These are phyloP conservation scores for Holothuria scabra DNA, from an alignment of 53 echinoderm and acorn worm species.

Conservation along the genomic window DNA sequence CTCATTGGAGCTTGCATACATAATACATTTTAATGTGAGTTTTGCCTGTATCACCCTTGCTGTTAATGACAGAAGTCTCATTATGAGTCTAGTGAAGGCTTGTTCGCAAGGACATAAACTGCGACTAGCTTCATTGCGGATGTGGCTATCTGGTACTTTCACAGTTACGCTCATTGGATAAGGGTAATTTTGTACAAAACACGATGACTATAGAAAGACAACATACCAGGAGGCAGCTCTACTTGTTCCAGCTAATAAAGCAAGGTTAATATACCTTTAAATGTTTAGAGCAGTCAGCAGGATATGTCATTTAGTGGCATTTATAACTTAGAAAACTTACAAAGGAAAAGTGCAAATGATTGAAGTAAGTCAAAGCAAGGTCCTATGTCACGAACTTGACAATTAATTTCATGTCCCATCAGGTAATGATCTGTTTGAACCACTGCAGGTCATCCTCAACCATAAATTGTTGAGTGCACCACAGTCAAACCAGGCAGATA, in stretches of 20 bases:
- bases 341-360: no score
- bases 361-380: no score
- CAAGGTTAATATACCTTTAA: conserved; percentile 14
- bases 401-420: no score
- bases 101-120: conserved; percentile 19
- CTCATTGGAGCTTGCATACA: background rate
- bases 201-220: conserved; percentile 7
- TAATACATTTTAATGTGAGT: conserved; percentile 4
- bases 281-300: no score
- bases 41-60: background rate
- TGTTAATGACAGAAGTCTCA: conserved; percentile 23
- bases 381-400: no score
- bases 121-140: background rate
- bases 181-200: background rate
- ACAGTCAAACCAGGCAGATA: no score
- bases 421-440: no score
- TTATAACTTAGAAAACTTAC: no score
- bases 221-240: background rate
- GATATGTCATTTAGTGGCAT: no score
- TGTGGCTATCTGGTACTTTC: background rate
- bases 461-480: no score
- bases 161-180: conserved; percentile 24
- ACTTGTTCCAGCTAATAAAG: conserved; percentile 20
- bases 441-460: no score
- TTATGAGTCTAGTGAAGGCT: background rate